Evolutionary conservation across 2,113 vertebrate species (phyloP).

Genomic region (Axis porcinus): DNA sequence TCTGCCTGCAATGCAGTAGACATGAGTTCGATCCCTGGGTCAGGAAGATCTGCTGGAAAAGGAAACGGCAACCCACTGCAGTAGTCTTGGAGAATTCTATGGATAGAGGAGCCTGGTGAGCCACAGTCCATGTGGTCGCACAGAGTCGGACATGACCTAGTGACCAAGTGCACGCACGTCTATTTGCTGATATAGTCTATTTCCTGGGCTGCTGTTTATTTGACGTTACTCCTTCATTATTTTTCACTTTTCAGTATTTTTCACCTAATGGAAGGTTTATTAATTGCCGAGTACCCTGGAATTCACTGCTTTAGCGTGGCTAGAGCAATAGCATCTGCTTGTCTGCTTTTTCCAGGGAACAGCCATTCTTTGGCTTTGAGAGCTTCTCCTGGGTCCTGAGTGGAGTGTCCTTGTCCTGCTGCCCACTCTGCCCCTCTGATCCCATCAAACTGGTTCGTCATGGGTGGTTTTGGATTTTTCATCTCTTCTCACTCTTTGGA

Average conservation of each 20-base stretch:
- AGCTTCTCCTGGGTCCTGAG: not conserved
- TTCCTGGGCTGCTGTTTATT: not conserved
- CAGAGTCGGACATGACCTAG: fast-evolving
- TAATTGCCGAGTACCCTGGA: fast-evolving
- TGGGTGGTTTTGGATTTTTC: no score
- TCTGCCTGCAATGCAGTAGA: not conserved
- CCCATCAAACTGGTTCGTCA: no score
- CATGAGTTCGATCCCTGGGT: not conserved
- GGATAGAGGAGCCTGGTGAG: not conserved
- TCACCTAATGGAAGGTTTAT: not conserved
- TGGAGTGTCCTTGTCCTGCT: fast-evolving
- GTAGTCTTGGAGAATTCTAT: not conserved
- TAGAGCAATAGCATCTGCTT: fast-evolving
- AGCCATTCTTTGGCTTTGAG: not conserved
- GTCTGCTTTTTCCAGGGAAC: not conserved
- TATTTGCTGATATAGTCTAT: fast-evolving
- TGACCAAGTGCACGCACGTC: not conserved
- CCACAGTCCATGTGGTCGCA: not conserved
- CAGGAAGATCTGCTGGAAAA: not conserved
- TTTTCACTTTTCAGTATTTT: not conserved
- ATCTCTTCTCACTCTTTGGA: not conserved
- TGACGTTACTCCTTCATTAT: fast-evolving
- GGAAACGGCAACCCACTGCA: not conserved
- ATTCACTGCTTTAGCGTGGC: not conserved
- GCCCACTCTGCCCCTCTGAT: fast-evolving